Conservation (phyloP, 30 jellyfish, hydroid and myxozoan species). For the Sanderia malayensis region DNA sequence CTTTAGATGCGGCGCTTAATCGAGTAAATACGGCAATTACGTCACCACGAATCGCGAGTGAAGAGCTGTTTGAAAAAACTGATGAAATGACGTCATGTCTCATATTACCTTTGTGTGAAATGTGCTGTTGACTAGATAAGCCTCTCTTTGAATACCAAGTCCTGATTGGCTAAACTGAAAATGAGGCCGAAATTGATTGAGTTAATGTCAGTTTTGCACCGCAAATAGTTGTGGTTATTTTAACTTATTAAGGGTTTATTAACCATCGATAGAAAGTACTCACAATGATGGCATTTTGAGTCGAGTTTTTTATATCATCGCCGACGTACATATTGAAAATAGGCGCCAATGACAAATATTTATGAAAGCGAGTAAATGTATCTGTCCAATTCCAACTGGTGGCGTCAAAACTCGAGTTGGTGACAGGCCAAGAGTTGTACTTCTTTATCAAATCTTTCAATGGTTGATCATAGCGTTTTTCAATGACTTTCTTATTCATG, state of each 20-base stretch:
- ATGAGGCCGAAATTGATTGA: too few relatives aligned
- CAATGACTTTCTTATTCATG: conserved; percentile 68
- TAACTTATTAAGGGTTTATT: too few relatives aligned
- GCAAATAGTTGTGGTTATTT: too few relatives aligned
- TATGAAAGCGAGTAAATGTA: conserved; percentile 52
- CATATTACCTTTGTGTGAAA: conserved; percentile 75
- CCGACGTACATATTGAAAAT: conserved; percentile 79
- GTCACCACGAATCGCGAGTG: too few relatives aligned
- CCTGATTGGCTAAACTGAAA: conserved; percentile 78
- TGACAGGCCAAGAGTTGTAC: conserved; percentile 94
- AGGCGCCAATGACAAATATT: conserved; percentile 69
- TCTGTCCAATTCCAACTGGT: conserved; percentile 76
- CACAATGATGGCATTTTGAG: conserved; percentile 72
- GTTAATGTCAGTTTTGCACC: too few relatives aligned
- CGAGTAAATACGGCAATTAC: too few relatives aligned
- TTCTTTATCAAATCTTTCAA: conserved; percentile 58
- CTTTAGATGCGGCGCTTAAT: too few relatives aligned
- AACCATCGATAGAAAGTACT: conserved; percentile 9
- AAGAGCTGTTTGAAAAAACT: too few relatives aligned
- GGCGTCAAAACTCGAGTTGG: conserved; percentile 62
- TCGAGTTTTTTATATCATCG: conserved; percentile 83
- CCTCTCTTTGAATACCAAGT: conserved; percentile 61
- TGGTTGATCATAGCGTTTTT: conserved; percentile 73
- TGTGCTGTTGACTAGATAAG: conserved; percentile 68
- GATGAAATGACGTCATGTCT: too few relatives aligned